These are phyloP conservation scores for Drosophila burlai DNA, from an alignment of 1,140 invertebrate species.

Conservation along the genomic window DNA sequence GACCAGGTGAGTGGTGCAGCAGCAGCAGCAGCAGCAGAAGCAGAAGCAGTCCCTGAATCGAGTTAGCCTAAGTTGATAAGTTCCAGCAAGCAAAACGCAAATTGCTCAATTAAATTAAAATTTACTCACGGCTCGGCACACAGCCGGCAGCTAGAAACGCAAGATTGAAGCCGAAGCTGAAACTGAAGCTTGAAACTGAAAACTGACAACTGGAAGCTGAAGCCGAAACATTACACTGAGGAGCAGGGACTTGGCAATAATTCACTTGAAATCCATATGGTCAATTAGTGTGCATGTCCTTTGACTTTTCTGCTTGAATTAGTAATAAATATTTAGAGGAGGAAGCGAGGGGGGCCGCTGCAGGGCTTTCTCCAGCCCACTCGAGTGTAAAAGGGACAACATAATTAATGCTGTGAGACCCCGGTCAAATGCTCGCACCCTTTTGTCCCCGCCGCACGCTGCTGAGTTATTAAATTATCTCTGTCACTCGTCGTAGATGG, in stretches of 20 bases:
- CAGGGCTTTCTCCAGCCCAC: constrained; percentile 12
- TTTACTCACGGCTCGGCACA: constrained; percentile 33
- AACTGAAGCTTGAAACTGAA: constrained; percentile 6
- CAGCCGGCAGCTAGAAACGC: constrained; percentile 20
- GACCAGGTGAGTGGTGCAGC: constrained; percentile 86
- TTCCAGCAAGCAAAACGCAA: constrained; percentile 39
- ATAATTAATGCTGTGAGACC: constrained; percentile 72
- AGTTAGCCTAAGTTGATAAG: constrained; percentile 52
- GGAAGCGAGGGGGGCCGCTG: neutral
- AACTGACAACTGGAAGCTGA: neutral
- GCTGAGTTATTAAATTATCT: constrained; percentile 83
- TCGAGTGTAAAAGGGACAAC: constrained; percentile 78
- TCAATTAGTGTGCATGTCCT: constrained; percentile 77
- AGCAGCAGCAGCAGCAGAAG: neutral
- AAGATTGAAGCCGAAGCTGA: constrained; percentile 11
- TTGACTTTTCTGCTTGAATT: constrained; percentile 80
- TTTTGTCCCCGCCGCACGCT: constrained; percentile 24
- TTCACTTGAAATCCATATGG: constrained; percentile 77
- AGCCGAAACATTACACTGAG: constrained; percentile 10
- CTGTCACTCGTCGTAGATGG: constrained; percentile 75
- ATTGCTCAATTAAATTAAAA: constrained; percentile 69
- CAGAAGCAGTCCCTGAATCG: constrained; percentile 7
- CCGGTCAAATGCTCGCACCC: constrained; percentile 21
- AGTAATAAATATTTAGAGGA: constrained; percentile 66
- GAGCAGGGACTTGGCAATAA: constrained; percentile 35